These are phyloP conservation scores for Chironomus riparius DNA, from an alignment of 2,888 invertebrate genomes.

Conservation along the genomic window DNA sequence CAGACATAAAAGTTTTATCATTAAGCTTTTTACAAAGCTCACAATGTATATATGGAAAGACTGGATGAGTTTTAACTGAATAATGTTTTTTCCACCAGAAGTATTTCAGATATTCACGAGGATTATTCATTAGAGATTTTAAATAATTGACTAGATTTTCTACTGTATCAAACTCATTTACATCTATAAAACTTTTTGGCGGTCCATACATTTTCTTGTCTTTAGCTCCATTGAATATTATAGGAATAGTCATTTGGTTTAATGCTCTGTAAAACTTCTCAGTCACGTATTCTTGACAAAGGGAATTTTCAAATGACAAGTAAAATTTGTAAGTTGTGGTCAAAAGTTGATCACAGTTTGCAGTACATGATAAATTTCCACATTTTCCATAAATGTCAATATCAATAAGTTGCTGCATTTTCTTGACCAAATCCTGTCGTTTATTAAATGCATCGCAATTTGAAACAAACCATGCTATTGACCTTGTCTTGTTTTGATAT, in stretches of 20 bases:
- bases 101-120: background rate
- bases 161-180: slow-evolving; percentile 43
- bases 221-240: slow-evolving; percentile 54
- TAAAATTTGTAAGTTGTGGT: background rate
- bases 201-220: slow-evolving; percentile 49
- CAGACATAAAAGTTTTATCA: background rate
- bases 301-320: slow-evolving; percentile 45
- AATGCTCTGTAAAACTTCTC: slow-evolving; percentile 51
- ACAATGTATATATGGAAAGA: background rate
- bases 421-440: background rate
- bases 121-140: slow-evolving; percentile 42
- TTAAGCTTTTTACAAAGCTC: background rate
- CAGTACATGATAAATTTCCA: background rate
- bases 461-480: background rate
- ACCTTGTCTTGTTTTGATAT: background rate
- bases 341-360: background rate
- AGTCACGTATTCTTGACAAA: slow-evolving; percentile 56
- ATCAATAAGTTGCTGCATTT: background rate
- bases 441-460: background rate
- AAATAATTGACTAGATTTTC: slow-evolving; percentile 46
- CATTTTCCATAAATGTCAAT: background rate
- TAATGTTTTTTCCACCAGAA: background rate
- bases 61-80: background rate
- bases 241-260: slow-evolving; percentile 52
- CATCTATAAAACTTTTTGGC: slow-evolving; percentile 47